Conservation (phyloP, 2,888 invertebrate species). For the Caenorhabditis doughertyi region DNA sequence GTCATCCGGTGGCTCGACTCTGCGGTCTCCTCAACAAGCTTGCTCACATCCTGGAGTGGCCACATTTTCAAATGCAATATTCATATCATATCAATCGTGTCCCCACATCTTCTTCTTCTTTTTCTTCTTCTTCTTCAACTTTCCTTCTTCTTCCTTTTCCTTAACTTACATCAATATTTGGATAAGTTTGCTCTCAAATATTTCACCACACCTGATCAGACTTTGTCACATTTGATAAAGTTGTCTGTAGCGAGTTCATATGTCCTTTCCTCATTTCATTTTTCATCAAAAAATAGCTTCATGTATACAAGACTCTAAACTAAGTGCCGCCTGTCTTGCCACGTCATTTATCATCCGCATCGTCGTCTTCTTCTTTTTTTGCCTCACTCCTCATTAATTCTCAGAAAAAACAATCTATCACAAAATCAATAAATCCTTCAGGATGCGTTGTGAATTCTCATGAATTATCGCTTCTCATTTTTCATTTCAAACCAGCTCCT, state of each 20-base stretch:
- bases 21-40: conserved; percentile 33
- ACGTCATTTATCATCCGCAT: conserved; percentile 16
- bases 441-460: not conserved
- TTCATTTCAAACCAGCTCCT: not conserved
- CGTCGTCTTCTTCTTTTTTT: conserved; percentile 16
- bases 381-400: not conserved
- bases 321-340: conserved; percentile 7
- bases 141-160: conserved; percentile 36
- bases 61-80: conserved; percentile 62
- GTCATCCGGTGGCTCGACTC: conserved; percentile 52
- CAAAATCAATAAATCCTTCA: conserved; percentile 53
- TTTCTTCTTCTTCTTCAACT: conserved; percentile 16
- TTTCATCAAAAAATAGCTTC: not conserved
- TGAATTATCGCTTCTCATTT: conserved; percentile 22
- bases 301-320: conserved; percentile 1
- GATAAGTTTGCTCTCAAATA: conserved; percentile 39
- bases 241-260: conserved; percentile 25
- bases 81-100: conserved; percentile 63
- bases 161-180: conserved; percentile 22
- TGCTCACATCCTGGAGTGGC: conserved; percentile 60
- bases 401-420: conserved; percentile 31
- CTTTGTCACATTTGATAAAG: conserved; percentile 19
- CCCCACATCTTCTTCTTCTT: conserved; percentile 42
- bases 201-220: conserved; percentile 37
- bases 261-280: not conserved